Percentiles rank a stretch among this genome's conserved stretches.
These are phyloP conservation scores for Lordiphosa clarofinis DNA, from an alignment of 1,140 invertebrate species.

Conservation along the genomic window DNA sequence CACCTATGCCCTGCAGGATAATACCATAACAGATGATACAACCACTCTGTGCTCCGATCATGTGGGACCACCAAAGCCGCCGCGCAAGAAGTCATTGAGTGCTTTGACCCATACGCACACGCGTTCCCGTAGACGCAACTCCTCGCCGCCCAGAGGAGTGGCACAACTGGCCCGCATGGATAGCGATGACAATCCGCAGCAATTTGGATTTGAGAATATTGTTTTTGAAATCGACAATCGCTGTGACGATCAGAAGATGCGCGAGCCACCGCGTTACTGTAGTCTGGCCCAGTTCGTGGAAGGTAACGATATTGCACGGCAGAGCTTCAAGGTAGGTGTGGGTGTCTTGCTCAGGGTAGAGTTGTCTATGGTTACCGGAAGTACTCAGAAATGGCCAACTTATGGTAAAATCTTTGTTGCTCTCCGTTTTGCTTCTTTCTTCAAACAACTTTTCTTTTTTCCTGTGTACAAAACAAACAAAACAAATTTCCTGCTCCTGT, in stretches of 20 bases:
- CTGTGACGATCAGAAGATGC: conserved; percentile 81
- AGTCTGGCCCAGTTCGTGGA: conserved; percentile 89
- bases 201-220: conserved; percentile 86
- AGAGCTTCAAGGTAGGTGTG: conserved; percentile 84
- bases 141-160: conserved; percentile 55
- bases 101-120: conserved; percentile 57
- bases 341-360: too few species aligned
- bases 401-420: conserved; percentile 75
- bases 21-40: conserved; percentile 85
- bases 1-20: conserved; percentile 84
- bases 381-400: conserved; percentile 57
- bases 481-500: conserved; percentile 37
- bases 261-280: conserved; percentile 84
- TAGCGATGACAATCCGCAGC: conserved; percentile 81
- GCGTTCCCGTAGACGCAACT: conserved; percentile 79
- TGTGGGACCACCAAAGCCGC: conserved; percentile 49
- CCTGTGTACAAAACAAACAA: conserved; percentile 27
- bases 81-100: conserved; percentile 59
- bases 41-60: conserved; percentile 83
- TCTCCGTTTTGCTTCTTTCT: conserved; percentile 75
- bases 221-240: conserved; percentile 83
- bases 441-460: conserved; percentile 48
- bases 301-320: conserved; percentile 88
- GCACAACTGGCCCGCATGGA: conserved; percentile 61
- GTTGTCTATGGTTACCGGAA: conserved; percentile 35